Evolutionary conservation across 37 sponge, comb jelly and placozoan genomes (phyloP).

Genomic region (Spongia lamella): DNA sequence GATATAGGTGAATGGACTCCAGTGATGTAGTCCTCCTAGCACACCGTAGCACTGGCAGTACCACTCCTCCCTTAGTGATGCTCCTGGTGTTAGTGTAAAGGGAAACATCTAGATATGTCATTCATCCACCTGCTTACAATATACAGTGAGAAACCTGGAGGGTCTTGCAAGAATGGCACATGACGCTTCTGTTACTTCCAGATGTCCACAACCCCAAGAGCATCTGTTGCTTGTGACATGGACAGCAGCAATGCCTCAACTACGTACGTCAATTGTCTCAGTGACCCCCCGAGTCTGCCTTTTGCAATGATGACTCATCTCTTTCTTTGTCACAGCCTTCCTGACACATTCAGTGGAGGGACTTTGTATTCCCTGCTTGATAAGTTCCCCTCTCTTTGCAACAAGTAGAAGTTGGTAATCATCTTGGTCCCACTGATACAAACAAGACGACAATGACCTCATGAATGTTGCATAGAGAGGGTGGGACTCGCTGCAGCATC

Average conservation of each 20-base stretch:
- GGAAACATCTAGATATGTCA: too few species aligned
- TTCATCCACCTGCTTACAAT: too few species aligned
- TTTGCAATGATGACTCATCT: too few species aligned
- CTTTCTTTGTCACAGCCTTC: slow-evolving; percentile 14
- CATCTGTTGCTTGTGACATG: too few species aligned
- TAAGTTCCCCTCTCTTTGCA: slow-evolving; percentile 24
- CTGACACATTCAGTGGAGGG: slow-evolving; percentile 18
- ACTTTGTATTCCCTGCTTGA: slow-evolving; percentile 16
- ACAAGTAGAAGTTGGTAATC: slow-evolving; percentile 11
- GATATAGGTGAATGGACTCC: slow-evolving; percentile 31
- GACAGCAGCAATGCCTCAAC: neutral
- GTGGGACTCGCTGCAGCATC: slow-evolving; percentile 40
- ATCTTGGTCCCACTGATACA: slow-evolving; percentile 41
- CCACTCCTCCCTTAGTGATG: too few species aligned
- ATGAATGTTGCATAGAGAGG: slow-evolving; percentile 46
- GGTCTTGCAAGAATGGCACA: too few species aligned
- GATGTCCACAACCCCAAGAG: too few species aligned
- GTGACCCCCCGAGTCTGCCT: too few species aligned
- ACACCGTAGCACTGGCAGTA: too few species aligned
- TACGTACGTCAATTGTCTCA: slow-evolving; percentile 2
- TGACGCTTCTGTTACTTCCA: too few species aligned
- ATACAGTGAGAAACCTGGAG: slow-evolving; percentile 13
- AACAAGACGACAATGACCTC: slow-evolving; percentile 18
- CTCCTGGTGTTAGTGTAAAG: too few species aligned
- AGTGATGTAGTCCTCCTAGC: neutral